These are phyloP conservation scores for Tetheella fluctuosa DNA, from an alignment of 2,888 invertebrate species.

Conservation along the genomic window DNA sequence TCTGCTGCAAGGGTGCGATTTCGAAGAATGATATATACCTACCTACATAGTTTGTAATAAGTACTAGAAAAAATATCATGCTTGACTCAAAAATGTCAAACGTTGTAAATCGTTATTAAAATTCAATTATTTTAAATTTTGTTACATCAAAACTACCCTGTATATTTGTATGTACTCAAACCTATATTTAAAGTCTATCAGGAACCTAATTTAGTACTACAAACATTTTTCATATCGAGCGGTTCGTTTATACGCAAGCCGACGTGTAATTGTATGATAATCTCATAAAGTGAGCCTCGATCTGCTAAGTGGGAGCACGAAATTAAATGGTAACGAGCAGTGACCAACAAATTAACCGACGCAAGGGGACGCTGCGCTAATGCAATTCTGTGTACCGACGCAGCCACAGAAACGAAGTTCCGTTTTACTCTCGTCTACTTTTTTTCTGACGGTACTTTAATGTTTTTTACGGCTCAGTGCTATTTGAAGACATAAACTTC, in stretches of 20 bases:
- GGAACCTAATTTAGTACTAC: slow-evolving; percentile 31
- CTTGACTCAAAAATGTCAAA: too few relatives aligned
- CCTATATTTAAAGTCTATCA: slow-evolving; percentile 20
- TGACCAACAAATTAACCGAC: slow-evolving; percentile 63
- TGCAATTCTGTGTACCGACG: slow-evolving; percentile 46
- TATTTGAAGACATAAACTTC: background rate
- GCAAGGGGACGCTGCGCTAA: slow-evolving; percentile 49
- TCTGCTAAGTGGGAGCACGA: slow-evolving; percentile 37
- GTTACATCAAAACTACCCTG: background rate
- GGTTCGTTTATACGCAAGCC: slow-evolving; percentile 34
- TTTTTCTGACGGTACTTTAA: slow-evolving; percentile 16
- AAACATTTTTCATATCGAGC: slow-evolving; percentile 39
- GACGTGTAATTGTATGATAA: slow-evolving; percentile 44
- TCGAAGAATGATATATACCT: too few relatives aligned
- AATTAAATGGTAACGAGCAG: slow-evolving; percentile 63
- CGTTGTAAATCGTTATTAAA: too few relatives aligned
- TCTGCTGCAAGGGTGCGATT: too few relatives aligned
- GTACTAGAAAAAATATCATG: too few relatives aligned
- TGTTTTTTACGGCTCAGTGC: slow-evolving; percentile 10
- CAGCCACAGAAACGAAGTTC: slow-evolving; percentile 18
- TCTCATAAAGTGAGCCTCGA: slow-evolving; percentile 43
- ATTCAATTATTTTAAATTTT: background rate
- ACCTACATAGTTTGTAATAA: too few relatives aligned
- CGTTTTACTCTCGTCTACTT: slow-evolving; percentile 14
- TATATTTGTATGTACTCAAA: background rate